Base-by-base conservation (phyloP, 2,113 vertebrate species). In the Gila orcuttii region DNA sequence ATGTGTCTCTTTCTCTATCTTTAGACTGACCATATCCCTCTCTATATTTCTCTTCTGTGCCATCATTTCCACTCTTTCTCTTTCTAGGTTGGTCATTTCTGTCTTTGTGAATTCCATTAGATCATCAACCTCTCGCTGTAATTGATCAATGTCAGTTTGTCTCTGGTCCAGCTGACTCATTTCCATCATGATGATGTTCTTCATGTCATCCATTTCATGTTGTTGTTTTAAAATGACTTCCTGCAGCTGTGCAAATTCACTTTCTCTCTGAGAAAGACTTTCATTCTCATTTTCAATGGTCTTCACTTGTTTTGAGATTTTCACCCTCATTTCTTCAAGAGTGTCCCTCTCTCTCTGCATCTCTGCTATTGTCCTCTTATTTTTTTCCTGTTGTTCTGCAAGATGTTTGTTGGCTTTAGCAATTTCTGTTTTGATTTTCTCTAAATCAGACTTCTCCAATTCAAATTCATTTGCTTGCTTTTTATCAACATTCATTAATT, bases 231-330 rank as follows among this genome's bases (percentile, higher is more conserved):
- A 31, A 33, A 83, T 52, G 45, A 87, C 78, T 81, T 79, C 50
- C 31, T 89, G 76, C 10, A 93, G 74, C 86, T 86, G 79, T 10
- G 89, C 39, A 64, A 89, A 47, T 25, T 71, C 64, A 50, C 31
- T 75, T 77, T 82, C 47, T 75, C 73, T 76, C 11, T 3, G 8
- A 21, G 28, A 86, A 19, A 91, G 87, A 85, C 91, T 62, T 15
- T 89, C 83, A 7, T 78, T 89, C 39, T 90, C 86, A 31, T 78
- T 64, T 21, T 86, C 60, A 42, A 91, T 85, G 31, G 39, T 87
- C 3, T 88, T 86, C 50, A 71, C 88, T 45, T 64, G 60, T 25
- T 62, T 80, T 2, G 89, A 45, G 5, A 90, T 89, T 50, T 83
- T 85, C 9, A 85, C 47, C 47, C 75, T 85, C 39, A 87, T 89